Percentiles rank a stretch among this genome's conserved stretches.
These are phyloP conservation scores for Somateria mollissima DNA, from an alignment of 2,797 vertebrate genomes.

Conservation along the genomic window DNA sequence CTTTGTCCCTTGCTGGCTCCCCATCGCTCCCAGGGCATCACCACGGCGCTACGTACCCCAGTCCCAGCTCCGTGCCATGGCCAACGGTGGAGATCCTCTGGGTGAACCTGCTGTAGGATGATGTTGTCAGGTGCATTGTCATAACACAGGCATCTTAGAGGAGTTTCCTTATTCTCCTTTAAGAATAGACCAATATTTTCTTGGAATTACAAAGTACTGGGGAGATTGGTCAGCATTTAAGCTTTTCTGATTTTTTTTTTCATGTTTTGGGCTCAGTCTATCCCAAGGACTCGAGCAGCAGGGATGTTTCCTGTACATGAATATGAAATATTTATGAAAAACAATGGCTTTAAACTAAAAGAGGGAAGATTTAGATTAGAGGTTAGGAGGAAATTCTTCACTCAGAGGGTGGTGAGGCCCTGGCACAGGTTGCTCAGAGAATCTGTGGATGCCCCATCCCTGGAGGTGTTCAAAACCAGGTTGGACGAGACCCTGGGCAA, in stretches of 20 bases:
- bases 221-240: not conserved
- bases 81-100: not conserved
- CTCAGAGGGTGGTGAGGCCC: no score
- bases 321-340: no score
- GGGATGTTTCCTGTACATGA: not conserved
- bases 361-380: no score
- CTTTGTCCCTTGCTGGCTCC: not conserved
- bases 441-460: no score
- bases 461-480: no score
- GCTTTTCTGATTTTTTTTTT: not conserved
- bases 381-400: no score
- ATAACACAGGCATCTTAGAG: not conserved
- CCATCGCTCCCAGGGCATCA: no score
- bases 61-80: not conserved
- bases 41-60: accelerated
- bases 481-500: no score
- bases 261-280: not conserved
- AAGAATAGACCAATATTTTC: not conserved
- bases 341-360: no score
- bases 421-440: no score
- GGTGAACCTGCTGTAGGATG: not conserved
- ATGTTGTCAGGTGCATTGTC: not conserved
- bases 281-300: not conserved
- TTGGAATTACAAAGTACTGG: not conserved
- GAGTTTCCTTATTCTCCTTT: not conserved